These are phyloP conservation scores for Diabrotica virgifera DNA, from an alignment of 1,140 invertebrate genomes.

Conservation along the genomic window DNA sequence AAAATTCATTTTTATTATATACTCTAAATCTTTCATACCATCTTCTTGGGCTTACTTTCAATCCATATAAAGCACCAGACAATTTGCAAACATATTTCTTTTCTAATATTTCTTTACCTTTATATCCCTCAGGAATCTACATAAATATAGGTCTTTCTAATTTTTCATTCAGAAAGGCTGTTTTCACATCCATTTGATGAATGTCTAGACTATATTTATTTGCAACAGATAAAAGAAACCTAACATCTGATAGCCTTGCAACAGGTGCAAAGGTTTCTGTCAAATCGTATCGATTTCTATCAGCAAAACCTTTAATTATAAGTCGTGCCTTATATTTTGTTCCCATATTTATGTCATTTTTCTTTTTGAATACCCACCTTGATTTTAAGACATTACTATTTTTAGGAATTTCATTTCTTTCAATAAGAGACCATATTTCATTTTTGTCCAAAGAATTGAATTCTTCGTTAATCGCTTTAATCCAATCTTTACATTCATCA, in stretches of 20 bases:
- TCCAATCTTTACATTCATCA: slow-evolving; percentile 34
- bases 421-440: slow-evolving; percentile 45
- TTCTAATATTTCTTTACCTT: too few species aligned
- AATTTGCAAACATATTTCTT: too few species aligned
- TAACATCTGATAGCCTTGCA: slow-evolving; percentile 37
- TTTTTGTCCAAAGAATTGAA: slow-evolving; percentile 42
- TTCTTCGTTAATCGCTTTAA: slow-evolving; percentile 45
- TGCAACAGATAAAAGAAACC: slow-evolving; percentile 28
- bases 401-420: slow-evolving; percentile 36
- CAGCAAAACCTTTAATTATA: slow-evolving; percentile 48
- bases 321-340: slow-evolving; percentile 45
- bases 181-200: slow-evolving; percentile 33
- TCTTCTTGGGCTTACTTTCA: too few species aligned
- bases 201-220: slow-evolving; percentile 19
- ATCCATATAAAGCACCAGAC: too few species aligned
- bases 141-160: slow-evolving; percentile 28
- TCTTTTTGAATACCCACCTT: slow-evolving; percentile 48
- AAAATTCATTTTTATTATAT: too few species aligned
- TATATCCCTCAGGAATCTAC: too few species aligned
- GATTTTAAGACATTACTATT: slow-evolving; percentile 34
- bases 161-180: slow-evolving; percentile 36
- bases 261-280: slow-evolving; percentile 37
- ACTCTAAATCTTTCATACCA: too few species aligned
- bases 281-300: slow-evolving; percentile 43
- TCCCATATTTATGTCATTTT: slow-evolving; percentile 4